A percentile compares a stretch with the other conserved stretches of the same genome.
Conservation (phyloP, 2,797 vertebrate genomes). For the Neopelma chrysocephalum region DNA sequence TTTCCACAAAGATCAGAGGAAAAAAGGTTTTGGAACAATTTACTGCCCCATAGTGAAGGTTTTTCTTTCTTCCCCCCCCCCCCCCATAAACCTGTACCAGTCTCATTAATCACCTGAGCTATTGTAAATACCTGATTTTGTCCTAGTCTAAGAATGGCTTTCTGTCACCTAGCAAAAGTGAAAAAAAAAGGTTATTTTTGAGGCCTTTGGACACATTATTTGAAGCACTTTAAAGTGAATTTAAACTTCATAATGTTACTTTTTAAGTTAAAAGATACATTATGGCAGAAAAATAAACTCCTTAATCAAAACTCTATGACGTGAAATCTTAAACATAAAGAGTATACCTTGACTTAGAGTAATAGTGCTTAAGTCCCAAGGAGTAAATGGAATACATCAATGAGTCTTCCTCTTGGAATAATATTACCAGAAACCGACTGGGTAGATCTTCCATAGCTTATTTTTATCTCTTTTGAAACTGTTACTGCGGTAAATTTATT, state of each 20-base stretch:
- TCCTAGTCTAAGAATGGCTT: neutral
- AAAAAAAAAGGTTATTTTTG: neutral
- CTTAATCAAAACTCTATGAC: neutral
- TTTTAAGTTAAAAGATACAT: neutral
- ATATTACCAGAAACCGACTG: neutral
- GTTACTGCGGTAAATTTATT: neutral
- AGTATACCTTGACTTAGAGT: neutral
- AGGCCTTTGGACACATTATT: neutral
- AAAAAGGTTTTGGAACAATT: neutral
- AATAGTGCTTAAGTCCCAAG: neutral
- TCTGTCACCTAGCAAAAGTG: neutral
- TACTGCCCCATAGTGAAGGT: neutral
- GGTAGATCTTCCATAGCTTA: neutral
- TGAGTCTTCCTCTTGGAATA: neutral
- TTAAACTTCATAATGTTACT: neutral
- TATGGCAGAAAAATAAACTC: neutral
- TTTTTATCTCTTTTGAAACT: neutral
- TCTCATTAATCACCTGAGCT: neutral
- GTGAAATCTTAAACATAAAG: neutral
- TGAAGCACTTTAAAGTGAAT: neutral
- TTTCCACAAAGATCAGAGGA: neutral
- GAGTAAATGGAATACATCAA: neutral
- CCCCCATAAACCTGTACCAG: neutral
- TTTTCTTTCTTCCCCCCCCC: neutral
- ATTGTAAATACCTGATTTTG: neutral